These are phyloP conservation scores for Nudaria mundana DNA, from an alignment of 2,888 invertebrate genomes.

Conservation along the genomic window DNA sequence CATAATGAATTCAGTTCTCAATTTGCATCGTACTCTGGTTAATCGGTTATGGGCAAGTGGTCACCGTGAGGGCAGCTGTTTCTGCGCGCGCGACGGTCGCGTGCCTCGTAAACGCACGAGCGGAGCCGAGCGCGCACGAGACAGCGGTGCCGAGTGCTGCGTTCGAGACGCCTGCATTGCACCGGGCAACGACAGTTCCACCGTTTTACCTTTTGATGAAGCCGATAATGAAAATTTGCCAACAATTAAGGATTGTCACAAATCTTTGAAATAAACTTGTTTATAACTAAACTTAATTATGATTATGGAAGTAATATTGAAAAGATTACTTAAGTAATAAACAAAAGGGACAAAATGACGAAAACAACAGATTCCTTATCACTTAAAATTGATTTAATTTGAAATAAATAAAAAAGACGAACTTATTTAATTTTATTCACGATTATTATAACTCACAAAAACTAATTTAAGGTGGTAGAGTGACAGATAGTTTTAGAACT, in stretches of 20 bases:
- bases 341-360: no score
- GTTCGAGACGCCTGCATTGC: constrained; percentile 7
- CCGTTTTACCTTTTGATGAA: constrained; percentile 18
- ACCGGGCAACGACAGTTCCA: constrained; percentile 20
- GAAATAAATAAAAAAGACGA: no score
- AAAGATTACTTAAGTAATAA: no score
- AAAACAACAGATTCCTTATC: no score
- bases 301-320: no score
- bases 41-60: constrained; percentile 66
- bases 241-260: background rate
- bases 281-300: background rate
- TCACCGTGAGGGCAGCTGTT: constrained; percentile 55
- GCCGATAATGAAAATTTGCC: constrained; percentile 13
- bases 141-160: constrained; percentile 22
- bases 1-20: constrained; percentile 9
- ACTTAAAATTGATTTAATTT: no score
- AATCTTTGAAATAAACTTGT: background rate
- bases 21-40: constrained; percentile 44
- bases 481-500: no score
- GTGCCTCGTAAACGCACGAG: constrained; percentile 67
- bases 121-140: constrained; percentile 55
- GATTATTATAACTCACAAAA: no score
- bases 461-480: no score
- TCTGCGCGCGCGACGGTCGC: constrained; percentile 65
- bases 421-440: no score